Base-by-base conservation (phyloP, 1,140 invertebrate species). In the Drosophila chauvacae region DNA sequence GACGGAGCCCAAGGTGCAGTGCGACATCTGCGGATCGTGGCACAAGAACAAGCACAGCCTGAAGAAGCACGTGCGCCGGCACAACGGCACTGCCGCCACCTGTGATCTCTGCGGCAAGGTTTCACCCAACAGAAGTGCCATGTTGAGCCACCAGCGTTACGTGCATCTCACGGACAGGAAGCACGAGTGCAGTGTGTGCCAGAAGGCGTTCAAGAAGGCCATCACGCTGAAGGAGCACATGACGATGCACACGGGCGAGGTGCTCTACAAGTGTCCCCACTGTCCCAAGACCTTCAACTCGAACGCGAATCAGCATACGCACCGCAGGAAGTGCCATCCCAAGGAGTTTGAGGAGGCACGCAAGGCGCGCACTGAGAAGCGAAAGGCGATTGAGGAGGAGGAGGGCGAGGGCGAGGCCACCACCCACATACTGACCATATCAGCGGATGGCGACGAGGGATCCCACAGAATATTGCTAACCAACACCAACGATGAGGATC, bases 261-360 rank as follows among this genome's bases (percentile, higher is more conserved):
- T 87, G 18, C 65, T 92, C 11, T 93, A 93, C 68, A 90, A 73
- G 57, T 93, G 92, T 60, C 91, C 87, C 7, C 85, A 91, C 61
- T 93, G 92, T 45, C 80, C 91, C 1, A 81, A 83, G 56, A 92
- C 91, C 7, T 92, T 92, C 60, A 92, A 92, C 39, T 92, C 88
- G 20, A 92, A 91, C 69, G 91, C 91, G 9, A 92, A 92, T 56
- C 91, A 92, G 75, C 91, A 92, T 44, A 85, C 91, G 3, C 92
- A 92, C 60, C 84, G 90, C 7, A 88, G 87, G 14, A 92, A 92
- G 28, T 69, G 84, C 11, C 92, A 92, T 84, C 91, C 86, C 41
- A 88, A 91, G 59, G 91, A 92, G 73, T 92, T 83, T 10, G 85
- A 90, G 55, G 86, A 87, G 57, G 80, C 80, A 11, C 79, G 90